phyloP scores from a whole-genome alignment of 2,797 vertebrate species.

The Philypnodon macrostomus region DNA sequence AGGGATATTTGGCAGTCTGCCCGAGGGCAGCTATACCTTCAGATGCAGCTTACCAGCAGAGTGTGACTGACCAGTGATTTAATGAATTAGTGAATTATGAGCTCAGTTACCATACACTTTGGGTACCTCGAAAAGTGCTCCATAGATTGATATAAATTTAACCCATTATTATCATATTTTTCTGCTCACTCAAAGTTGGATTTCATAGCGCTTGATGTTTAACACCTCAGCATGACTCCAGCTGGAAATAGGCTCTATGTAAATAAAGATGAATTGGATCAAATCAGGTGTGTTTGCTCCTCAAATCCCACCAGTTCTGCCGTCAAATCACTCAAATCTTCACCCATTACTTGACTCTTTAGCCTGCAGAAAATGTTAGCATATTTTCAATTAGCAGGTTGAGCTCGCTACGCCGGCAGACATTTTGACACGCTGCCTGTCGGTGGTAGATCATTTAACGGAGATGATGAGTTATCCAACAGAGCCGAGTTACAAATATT shows the following conservation, averaged over 20 bases:
- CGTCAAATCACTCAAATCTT: slow-evolving; percentile 12
- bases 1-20: no score
- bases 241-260: not conserved
- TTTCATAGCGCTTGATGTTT: not conserved
- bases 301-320: slow-evolving; percentile 33
- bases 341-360: slow-evolving; percentile 17
- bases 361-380: slow-evolving; percentile 19
- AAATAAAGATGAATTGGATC: not conserved
- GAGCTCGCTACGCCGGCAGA: slow-evolving; percentile 20
- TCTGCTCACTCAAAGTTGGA: not conserved
- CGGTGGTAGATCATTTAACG: slow-evolving; percentile 31
- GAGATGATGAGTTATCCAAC: slow-evolving; percentile 54
- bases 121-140: no score
- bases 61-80: no score
- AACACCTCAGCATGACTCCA: not conserved
- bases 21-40: no score
- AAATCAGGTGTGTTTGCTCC: slow-evolving; percentile 3
- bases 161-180: not conserved
- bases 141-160: no score
- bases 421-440: slow-evolving; percentile 36
- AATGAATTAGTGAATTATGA: no score
- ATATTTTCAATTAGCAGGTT: slow-evolving; percentile 37
- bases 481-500: slow-evolving; percentile 36
- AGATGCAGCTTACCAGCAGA: no score
- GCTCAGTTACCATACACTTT: no score